These are phyloP conservation scores for Danionella cerebrum DNA, from an alignment of 2,113 vertebrate genomes.

Conservation along the genomic window DNA sequence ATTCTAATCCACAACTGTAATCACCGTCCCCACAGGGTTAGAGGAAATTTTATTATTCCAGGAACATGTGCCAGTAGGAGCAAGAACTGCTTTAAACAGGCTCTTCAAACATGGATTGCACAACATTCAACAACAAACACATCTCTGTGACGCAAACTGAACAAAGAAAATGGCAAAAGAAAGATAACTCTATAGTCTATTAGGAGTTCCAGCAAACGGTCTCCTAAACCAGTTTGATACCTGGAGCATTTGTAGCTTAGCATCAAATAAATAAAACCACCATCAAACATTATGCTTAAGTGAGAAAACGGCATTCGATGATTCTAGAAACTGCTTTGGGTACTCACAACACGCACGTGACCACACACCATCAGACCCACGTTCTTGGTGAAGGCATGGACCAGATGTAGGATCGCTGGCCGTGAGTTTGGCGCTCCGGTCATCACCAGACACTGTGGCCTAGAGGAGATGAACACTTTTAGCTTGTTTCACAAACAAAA, in stretches of 20 bases:
- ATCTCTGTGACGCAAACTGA: no score
- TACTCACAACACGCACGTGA: constrained; percentile 83
- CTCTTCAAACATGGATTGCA: not conserved
- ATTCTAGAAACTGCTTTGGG: not conserved
- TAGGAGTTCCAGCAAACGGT: no score
- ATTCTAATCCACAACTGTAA: constrained; percentile 26
- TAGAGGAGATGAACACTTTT: constrained; percentile 55
- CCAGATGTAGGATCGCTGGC: constrained; percentile 88
- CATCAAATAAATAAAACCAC: no score
- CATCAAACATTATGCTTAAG: no score
- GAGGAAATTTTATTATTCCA: constrained; percentile 32
- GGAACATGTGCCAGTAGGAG: not conserved
- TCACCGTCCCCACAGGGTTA: constrained; percentile 20
- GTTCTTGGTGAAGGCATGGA: constrained; percentile 95
- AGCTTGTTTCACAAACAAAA: no score
- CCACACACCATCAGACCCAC: constrained; percentile 96
- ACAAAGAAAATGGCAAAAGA: no score
- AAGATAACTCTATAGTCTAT: no score
- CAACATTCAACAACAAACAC: not conserved
- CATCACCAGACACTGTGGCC: constrained; percentile 97
- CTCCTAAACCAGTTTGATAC: no score
- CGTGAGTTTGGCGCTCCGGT: constrained; percentile 89
- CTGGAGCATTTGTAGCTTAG: no score
- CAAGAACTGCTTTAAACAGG: not conserved
- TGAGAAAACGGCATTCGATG: not conserved